Base-by-base conservation (phyloP, 2,888 invertebrate species). In the Rugalucina vietnamica region DNA sequence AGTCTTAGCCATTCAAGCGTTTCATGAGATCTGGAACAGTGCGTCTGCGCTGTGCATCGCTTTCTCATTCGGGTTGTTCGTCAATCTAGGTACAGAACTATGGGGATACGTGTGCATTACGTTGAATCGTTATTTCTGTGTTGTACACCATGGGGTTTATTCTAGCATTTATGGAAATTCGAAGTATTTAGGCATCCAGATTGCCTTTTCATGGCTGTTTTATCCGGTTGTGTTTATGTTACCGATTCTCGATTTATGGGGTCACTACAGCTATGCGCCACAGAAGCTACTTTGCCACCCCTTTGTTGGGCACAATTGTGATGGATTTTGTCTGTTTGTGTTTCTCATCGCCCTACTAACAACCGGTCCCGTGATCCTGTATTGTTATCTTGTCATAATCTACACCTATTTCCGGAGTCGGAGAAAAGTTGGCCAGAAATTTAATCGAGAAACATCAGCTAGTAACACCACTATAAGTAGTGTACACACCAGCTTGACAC, bases 251-350 rank as follows among this genome's bases (percentile, higher is more conserved):
- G 79, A 82, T 18, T 32, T 79, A 1, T 91, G 91, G 91, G 89
- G 90, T 32, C 50, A 72, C 24, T 87, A 88, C 75, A 54, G 76
- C 5, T 91, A 90, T 65, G 86, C 87, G 54, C 83, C 80, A 27
- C 80, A 86, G 39, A 85, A 90, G 37, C 84, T 90, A n/a, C 69
- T 87, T 4, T 91, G 91, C 65, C 84, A 90, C 34, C 87, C 90
- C 32, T 87, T 91, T 50, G 69, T 34, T 2, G 87, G 76, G 24
- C 78, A 79, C 37, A 77, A 86, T 27, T 88, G 83, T 54, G 78
- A 69, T 32, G 83, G 87, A 27, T 87, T 87, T 39, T 87, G 87
- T 87, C 65, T 85, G 60, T 87, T 88, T 39, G 74, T 88, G 18
- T 86, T 84, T 71, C 49, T 79, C 4, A 76, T 80, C 24, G 83